Evolutionary conservation across 2,797 vertebrate genomes (phyloP).

Genomic region (Enteromius fasciolatus): DNA sequence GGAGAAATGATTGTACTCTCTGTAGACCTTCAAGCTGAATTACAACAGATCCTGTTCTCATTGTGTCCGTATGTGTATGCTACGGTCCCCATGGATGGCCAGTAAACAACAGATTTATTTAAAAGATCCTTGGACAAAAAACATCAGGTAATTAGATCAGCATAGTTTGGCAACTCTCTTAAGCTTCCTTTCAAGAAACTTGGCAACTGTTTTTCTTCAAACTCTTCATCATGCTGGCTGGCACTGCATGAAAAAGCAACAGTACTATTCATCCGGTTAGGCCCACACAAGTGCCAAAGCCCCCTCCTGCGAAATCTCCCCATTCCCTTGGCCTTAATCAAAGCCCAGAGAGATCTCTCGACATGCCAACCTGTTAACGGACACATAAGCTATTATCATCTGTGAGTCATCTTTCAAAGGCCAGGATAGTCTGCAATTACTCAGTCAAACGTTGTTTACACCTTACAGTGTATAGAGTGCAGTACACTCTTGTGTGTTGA

Average conservation of each 20-base stretch:
- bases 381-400: conserved; percentile 53
- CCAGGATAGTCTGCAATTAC: conserved; percentile 27
- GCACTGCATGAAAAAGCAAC: conserved; percentile 58
- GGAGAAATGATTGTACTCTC: conserved; percentile 7
- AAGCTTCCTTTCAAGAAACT: conserved; percentile 71
- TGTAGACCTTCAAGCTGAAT: conserved; percentile 54
- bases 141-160: conserved; percentile 56
- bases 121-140: conserved; percentile 62
- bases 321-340: conserved; percentile 61
- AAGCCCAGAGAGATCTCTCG: conserved; percentile 60
- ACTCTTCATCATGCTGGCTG: conserved; percentile 71
- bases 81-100: conserved; percentile 30
- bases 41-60: conserved; percentile 51
- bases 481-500: neutral
- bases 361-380: conserved; percentile 56
- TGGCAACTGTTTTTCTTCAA: conserved; percentile 71
- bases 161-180: conserved; percentile 60
- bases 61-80: conserved; percentile 27
- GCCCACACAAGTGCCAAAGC: conserved; percentile 49
- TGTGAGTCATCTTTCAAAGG: conserved; percentile 52
- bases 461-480: neutral
- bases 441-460: conserved; percentile 32
- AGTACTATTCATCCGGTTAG: conserved; percentile 46
- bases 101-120: conserved; percentile 70
- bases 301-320: conserved; percentile 55